Evolutionary conservation across 35 echinoderm and acorn worm genomes (phyloP), one percentile per base, ranked within the genome.

Genomic region (Patiria miniata): DNA sequence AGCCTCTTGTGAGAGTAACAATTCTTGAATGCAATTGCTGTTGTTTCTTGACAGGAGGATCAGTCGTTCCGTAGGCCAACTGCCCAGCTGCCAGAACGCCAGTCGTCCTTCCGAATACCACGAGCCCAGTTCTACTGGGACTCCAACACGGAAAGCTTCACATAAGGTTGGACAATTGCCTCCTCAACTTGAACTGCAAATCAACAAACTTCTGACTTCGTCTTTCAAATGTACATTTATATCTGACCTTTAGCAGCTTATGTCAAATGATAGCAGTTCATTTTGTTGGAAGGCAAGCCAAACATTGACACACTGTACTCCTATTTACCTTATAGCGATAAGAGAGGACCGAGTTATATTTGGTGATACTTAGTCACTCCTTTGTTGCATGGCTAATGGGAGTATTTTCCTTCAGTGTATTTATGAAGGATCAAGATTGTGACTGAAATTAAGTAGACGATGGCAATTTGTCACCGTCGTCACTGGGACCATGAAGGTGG

Each of bases 81-180:
- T 10, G 29, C 34, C 65, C 21, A 10, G 14, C 1, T 73, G 65
- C 65, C 65, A 32, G 65, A 73, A 26, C 23, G 65, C 23, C 65
- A 73, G 34, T 28, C 65, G 14, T 73, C 65, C 14, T 73, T 73
- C 34, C 23, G 26, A 8, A 73, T 73, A 23, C 65, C 65, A 12
- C 65, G 65, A 73, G 65, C 65, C 34, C 65, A 73, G 65, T 73
- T 73, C 65, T 73, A 73, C 65, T 73, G 65, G 65, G 65, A 73
- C 34, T 26, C 23, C 65, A 73, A 73, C 26, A 73, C 65, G 3
- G 65, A 73, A 34, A 73, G 65, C 65, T 73, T 32, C n/a, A 28
- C 65, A 28, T 73, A 73, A 73, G 29, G 21, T 26, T 73, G 42
- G 65, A 73, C 65, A 32, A 1, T 10, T 14, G 65, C 65, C 65